Percentiles rank a stretch among this genome's conserved stretches.
phyloP scores from a whole-genome alignment of 2,113 vertebrate genomes.

The Paracanthobrama guichenoti region DNA sequence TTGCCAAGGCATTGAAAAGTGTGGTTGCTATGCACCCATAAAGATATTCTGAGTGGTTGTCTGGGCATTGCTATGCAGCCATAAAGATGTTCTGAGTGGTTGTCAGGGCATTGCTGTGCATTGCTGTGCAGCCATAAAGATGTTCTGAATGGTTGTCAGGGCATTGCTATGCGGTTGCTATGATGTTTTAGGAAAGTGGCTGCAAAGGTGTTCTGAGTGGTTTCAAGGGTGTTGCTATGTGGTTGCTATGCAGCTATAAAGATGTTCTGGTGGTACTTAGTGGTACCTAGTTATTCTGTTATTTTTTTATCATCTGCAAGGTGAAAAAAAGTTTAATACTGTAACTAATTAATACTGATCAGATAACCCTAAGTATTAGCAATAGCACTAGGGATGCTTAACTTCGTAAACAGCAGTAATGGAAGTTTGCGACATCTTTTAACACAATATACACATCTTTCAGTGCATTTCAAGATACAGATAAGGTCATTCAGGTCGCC shows the following conservation, averaged over 20 bases:
- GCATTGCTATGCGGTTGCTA: not conserved
- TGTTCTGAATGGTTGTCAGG: not conserved
- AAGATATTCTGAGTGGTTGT: not conserved
- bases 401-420: not conserved
- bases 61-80: not conserved
- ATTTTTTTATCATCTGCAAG: not conserved
- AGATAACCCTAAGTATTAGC: not conserved
- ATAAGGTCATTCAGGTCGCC: constrained; percentile 25
- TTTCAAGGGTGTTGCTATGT: not conserved
- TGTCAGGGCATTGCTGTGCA: not conserved
- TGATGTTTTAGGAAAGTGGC: too few species aligned
- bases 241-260: not conserved
- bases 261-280: not conserved
- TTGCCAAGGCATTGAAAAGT: not conserved
- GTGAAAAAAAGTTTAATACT: not conserved
- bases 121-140: not conserved
- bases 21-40: not conserved
- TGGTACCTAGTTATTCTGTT: not conserved
- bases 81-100: not conserved
- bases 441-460: not conserved
- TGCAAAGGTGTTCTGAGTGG: not conserved
- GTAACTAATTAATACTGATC: not conserved
- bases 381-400: not conserved
- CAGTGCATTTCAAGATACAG: not conserved
- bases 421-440: constrained; percentile 3